Evolutionary conservation across 2,113 vertebrate genomes (phyloP), one percentile per base, ranked within the genome.

Genomic region (Salvator merianae): DNA sequence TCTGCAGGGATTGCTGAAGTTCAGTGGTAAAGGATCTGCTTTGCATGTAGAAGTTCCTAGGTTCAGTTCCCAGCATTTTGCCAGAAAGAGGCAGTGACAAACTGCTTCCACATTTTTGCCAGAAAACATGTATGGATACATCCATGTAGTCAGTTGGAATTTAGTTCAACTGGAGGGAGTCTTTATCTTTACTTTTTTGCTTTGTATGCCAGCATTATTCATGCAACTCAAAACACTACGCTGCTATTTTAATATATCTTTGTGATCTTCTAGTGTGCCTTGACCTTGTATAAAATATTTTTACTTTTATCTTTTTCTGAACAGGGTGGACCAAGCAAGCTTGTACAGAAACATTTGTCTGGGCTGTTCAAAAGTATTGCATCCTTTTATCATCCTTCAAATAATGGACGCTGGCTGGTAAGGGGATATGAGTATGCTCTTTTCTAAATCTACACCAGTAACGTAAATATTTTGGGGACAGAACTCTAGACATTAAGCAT

Each of bases 381-480:
- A 62, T 99, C 98, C 38, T 99, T 99, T 93, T 99, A 99, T 77
- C 98, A 99, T 87, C 98, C 98, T 66, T 99, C 98, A 85, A 99
- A 99, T 92, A 98, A 99, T 2, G 98, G 98, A 13, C 97, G 98
- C 77, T 99, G 98, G 98, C 94, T 99, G 97, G 98, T 99, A 94
- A 98, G 98, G 96, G 65, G 28, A 55, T 84, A 40, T 30, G 6
- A 47, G 12, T 63, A 22, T 62, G 1, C 14, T 13, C 72, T 8
- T 68, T 38, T 69, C 53, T 18, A 30, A 22, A 65, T 66, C 28
- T 36, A 55, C 34, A 24, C 53, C 14, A 65, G 36, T 12, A 70
- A 8, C 26, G 63, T 36, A 72, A 20, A 78, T 40, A 34, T 71
- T 84, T 78, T 55, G 34, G 55, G 14, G 53, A 16, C 14, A 55